Percentiles rank a stretch among this genome's conserved stretches.
phyloP scores from a whole-genome alignment of 2,888 invertebrate genomes.

The Cantharis nigra region DNA sequence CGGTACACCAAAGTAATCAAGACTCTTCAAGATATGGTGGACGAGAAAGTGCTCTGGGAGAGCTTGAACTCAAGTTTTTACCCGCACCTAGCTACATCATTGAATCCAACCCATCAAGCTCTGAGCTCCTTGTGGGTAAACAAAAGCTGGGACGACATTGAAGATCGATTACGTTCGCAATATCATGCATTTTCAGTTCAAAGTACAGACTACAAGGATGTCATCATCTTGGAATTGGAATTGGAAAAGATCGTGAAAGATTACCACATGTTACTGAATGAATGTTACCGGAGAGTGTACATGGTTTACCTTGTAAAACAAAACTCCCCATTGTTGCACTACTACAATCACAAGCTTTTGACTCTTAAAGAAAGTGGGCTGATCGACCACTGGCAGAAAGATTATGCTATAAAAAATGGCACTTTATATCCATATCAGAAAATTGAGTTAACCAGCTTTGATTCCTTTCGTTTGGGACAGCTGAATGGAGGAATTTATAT shows the following conservation, averaged over 20 bases:
- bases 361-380: background rate
- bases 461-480: background rate
- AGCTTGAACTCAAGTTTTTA: background rate
- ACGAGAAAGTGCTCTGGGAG: background rate
- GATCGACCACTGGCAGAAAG: background rate
- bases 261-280: background rate
- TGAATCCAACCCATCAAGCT: background rate
- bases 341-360: background rate
- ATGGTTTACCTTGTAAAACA: background rate
- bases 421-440: background rate
- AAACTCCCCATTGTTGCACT: background rate
- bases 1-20: background rate
- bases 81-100: background rate
- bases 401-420: background rate
- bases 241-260: background rate
- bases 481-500: background rate
- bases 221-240: no score
- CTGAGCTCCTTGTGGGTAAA: background rate
- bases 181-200: background rate
- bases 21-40: background rate
- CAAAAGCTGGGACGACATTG: background rate
- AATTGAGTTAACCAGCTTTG: background rate
- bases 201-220: no score
- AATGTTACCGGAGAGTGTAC: background rate
- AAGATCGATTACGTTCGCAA: background rate